phyloP scores from a whole-genome alignment of 2,888 invertebrate species.

The Drosophila yooni region DNA sequence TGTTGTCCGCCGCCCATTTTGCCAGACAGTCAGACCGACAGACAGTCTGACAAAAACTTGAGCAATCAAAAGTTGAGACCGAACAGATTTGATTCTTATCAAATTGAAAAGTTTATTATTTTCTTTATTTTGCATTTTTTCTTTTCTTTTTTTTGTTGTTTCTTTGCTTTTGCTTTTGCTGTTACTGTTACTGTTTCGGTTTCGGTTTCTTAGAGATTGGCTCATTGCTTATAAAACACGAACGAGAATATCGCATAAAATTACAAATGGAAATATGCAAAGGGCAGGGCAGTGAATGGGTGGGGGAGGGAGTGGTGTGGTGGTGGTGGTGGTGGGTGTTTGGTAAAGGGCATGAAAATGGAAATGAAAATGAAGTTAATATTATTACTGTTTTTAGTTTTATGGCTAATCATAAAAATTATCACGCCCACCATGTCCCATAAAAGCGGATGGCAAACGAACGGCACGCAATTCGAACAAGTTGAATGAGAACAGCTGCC shows the following conservation, averaged over 20 bases:
- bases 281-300: conserved; percentile 19
- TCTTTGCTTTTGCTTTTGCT: not conserved
- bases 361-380: conserved; percentile 74
- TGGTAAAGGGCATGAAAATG: conserved; percentile 31
- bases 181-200: not conserved
- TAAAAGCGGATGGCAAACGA: conserved; percentile 42
- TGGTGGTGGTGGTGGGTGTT: not conserved
- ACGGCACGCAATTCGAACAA: conserved; percentile 51
- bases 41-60: conserved; percentile 51
- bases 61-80: conserved; percentile 74
- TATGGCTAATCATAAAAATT: conserved; percentile 79
- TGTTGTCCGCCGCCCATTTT: conserved; percentile 25
- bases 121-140: not conserved
- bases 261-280: conserved; percentile 64
- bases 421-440: conserved; percentile 74
- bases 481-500: conserved; percentile 17
- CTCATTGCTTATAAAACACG: conserved; percentile 6
- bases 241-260: conserved; percentile 45
- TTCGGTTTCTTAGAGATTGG: conserved; percentile 1
- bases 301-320: not conserved
- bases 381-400: conserved; percentile 79
- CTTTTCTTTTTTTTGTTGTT: not conserved
- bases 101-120: conserved; percentile 72
- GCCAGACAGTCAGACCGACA: not conserved
- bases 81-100: conserved; percentile 71